Evolutionary conservation across 2,113 vertebrate genomes (phyloP).

Genomic region (Procapra przewalskii): DNA sequence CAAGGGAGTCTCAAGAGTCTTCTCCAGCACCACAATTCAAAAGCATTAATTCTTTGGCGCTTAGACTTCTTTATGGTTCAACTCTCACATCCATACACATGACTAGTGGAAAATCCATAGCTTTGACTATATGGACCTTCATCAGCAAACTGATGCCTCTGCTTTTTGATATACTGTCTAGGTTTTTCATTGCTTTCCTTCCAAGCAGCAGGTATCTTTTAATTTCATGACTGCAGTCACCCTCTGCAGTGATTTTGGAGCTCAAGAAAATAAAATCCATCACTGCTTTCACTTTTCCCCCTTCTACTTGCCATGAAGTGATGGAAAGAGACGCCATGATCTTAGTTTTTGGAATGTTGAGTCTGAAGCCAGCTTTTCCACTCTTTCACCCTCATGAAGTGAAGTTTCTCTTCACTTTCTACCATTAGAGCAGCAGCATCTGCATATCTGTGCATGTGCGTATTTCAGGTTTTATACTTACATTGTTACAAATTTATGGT

Average conservation of each 20-base stretch:
- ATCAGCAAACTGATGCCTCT: background rate
- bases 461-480: background rate
- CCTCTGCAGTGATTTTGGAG: background rate
- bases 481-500: background rate
- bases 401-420: background rate
- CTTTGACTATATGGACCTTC: background rate
- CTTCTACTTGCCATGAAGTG: background rate
- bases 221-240: background rate
- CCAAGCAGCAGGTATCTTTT: background rate
- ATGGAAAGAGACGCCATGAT: background rate
- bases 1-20: background rate
- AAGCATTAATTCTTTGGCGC: fast-evolving
- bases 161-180: background rate
- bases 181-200: background rate
- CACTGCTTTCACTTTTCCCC: background rate
- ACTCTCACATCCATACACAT: background rate
- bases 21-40: background rate
- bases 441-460: background rate
- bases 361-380: background rate
- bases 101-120: background rate
- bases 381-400: background rate
- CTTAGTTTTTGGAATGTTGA: background rate
- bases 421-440: background rate
- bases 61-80: background rate
- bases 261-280: background rate